phyloP scores from a whole-genome alignment of 2,113 vertebrate species.

The Atlantisia rogersi region DNA sequence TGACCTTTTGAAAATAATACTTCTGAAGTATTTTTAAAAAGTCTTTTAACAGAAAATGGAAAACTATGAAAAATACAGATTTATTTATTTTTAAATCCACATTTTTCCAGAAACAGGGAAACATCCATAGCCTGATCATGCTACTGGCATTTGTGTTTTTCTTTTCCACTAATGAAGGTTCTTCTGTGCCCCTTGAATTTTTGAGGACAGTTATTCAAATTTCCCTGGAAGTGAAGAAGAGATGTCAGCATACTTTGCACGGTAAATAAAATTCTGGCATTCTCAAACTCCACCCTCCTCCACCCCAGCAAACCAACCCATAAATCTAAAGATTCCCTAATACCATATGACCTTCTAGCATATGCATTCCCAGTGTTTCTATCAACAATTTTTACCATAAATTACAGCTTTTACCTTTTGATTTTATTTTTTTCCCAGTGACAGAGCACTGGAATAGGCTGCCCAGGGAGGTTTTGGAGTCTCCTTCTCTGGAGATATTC shows the following conservation, averaged over 20 bases:
- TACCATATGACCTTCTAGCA: neutral
- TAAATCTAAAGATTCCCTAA: neutral
- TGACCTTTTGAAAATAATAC: conserved; percentile 46
- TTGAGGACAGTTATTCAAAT: neutral
- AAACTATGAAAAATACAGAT: neutral
- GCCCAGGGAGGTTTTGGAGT: no score
- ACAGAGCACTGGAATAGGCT: no score
- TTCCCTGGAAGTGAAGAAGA: neutral
- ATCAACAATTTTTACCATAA: neutral
- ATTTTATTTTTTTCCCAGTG: neutral
- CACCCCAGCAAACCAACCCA: neutral
- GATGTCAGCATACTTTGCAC: neutral
- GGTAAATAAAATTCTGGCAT: neutral
- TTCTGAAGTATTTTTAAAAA: conserved; percentile 3
- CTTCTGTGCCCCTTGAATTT: neutral
- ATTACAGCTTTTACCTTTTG: neutral
- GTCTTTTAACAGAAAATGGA: neutral
- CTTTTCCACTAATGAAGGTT: neutral
- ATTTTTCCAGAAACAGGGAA: neutral
- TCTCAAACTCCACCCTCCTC: neutral
- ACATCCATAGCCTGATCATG: neutral
- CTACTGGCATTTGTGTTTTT: neutral
- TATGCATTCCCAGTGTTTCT: neutral
- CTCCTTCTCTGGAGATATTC: no score
- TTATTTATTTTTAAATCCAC: neutral